Conservation (phyloP, 2,888 invertebrate genomes). For the Stramonita haemastoma region DNA sequence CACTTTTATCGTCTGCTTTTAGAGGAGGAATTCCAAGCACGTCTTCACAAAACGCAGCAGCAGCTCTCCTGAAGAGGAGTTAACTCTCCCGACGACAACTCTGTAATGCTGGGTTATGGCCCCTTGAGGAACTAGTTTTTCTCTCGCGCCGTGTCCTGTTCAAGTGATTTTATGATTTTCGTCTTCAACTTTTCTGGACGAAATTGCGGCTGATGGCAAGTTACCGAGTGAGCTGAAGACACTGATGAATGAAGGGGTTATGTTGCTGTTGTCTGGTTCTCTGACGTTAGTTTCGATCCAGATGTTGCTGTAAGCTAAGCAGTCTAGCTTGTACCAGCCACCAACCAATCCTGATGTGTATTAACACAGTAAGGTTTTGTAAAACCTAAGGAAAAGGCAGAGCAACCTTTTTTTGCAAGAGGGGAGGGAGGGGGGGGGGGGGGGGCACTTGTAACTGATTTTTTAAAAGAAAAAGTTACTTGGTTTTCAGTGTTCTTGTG, state of each 20-base stretch:
- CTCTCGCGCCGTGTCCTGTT: conserved; percentile 14
- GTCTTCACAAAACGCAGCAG: conserved; percentile 13
- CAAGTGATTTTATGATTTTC: conserved; percentile 16
- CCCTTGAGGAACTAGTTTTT: conserved; percentile 39
- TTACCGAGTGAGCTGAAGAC: conserved; percentile 32
- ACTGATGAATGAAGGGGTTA: conserved; percentile 38
- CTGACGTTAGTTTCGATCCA: neutral
- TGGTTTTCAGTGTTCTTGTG: no score
- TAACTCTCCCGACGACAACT: conserved; percentile 33
- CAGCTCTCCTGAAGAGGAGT: neutral
- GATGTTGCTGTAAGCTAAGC: neutral
- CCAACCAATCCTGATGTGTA: neutral
- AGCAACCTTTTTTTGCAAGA: no score
- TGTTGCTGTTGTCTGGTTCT: neutral
- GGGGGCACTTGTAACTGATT: no score
- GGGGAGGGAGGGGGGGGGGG: no score
- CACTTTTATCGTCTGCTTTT: neutral
- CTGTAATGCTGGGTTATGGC: conserved; percentile 42
- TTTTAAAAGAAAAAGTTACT: no score
- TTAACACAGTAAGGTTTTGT: neutral
- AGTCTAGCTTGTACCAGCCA: neutral
- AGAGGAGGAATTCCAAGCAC: conserved; percentile 29
- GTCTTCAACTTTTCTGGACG: neutral
- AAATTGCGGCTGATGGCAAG: neutral
- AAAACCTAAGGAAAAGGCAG: no score